phyloP scores from a whole-genome alignment of 1,140 invertebrate genomes.

The Mercenaria mercenaria region DNA sequence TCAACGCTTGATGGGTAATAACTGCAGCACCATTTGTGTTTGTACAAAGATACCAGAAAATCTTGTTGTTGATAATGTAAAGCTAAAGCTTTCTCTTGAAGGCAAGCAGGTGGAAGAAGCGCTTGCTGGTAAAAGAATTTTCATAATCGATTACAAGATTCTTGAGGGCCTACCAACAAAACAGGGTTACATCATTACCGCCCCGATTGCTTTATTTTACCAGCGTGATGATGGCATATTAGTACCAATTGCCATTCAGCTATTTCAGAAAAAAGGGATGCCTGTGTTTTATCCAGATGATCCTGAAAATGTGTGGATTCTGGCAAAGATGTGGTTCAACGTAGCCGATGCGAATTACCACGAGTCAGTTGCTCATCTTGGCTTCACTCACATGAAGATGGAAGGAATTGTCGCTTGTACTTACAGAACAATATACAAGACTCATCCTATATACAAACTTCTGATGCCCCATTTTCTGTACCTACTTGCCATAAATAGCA shows the following conservation, averaged over 20 bases:
- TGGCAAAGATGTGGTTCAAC: slow-evolving; percentile 87
- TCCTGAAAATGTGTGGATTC: slow-evolving; percentile 85
- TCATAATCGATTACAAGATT: slow-evolving; percentile 70
- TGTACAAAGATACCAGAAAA: slow-evolving; percentile 59
- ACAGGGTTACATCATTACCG: slow-evolving; percentile 38
- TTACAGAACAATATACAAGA: slow-evolving; percentile 85
- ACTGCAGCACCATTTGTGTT: neutral
- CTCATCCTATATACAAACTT: slow-evolving; percentile 87
- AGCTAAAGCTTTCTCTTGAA: slow-evolving; percentile 66
- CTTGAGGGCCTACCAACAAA: slow-evolving; percentile 26
- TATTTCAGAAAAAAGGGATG: slow-evolving; percentile 84
- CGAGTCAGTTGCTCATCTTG: slow-evolving; percentile 85
- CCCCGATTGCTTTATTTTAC: slow-evolving; percentile 85
- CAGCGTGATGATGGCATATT: slow-evolving; percentile 69
- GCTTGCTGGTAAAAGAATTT: slow-evolving; percentile 64
- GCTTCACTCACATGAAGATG: slow-evolving; percentile 86
- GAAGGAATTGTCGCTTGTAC: slow-evolving; percentile 85
- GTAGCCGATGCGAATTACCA: slow-evolving; percentile 86
- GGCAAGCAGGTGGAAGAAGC: slow-evolving; percentile 40
- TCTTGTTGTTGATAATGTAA: slow-evolving; percentile 67
- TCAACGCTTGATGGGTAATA: slow-evolving; percentile 75
- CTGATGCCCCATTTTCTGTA: slow-evolving; percentile 87
- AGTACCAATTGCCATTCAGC: slow-evolving; percentile 85
- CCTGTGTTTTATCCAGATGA: slow-evolving; percentile 85
- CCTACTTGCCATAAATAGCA: slow-evolving; percentile 85